Percentiles rank a stretch among this genome's conserved stretches.
Evolutionary conservation across 2,888 invertebrate species (phyloP).

Genomic region (Rotaria magnacalcarata): DNA sequence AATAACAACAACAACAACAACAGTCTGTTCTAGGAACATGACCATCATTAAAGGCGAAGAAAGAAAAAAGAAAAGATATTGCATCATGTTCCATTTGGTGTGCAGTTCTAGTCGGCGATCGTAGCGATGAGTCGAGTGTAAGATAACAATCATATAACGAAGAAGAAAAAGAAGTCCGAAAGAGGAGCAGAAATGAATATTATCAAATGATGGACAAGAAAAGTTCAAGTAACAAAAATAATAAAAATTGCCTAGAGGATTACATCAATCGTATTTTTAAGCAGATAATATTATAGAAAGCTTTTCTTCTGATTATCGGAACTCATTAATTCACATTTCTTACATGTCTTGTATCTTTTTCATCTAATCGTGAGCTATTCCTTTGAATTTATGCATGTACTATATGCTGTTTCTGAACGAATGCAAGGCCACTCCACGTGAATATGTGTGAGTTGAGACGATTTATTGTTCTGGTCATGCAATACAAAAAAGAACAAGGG

Average conservation of each 20-base stretch:
- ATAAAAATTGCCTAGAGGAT: background rate
- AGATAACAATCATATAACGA: background rate
- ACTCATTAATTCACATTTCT: background rate
- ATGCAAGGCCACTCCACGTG: background rate
- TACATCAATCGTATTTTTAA: background rate
- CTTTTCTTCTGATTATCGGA: background rate
- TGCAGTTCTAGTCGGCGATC: background rate
- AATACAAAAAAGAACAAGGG: background rate
- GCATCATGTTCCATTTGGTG: background rate
- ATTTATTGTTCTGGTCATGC: constrained; percentile 3
- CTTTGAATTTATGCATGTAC: background rate
- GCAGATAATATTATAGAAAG: background rate
- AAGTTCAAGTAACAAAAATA: background rate
- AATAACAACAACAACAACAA: constrained; percentile 22
- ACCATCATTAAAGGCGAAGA: background rate
- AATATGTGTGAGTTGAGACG: background rate
- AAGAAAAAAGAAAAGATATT: background rate
- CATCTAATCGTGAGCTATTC: background rate
- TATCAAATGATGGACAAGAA: background rate
- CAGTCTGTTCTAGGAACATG: background rate
- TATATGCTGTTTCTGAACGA: background rate
- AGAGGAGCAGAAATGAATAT: background rate
- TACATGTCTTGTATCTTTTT: background rate
- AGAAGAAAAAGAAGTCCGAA: background rate
- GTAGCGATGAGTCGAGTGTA: background rate